phyloP scores from a whole-genome alignment of 2,113 vertebrate species.

The Egretta garzetta region DNA sequence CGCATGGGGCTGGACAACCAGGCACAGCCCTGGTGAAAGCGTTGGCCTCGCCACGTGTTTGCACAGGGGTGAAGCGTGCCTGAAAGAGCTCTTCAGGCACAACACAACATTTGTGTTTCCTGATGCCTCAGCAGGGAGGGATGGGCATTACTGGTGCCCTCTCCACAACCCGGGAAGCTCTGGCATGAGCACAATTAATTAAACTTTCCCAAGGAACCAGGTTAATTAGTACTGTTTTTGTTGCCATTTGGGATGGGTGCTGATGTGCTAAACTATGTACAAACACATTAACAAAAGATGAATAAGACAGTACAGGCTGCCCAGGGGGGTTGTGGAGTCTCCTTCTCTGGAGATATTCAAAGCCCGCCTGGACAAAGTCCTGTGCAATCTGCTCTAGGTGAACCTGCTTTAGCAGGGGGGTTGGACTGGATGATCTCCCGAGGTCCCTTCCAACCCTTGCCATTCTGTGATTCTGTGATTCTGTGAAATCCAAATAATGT shows the following conservation, averaged over 20 bases:
- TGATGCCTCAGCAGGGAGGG: background rate
- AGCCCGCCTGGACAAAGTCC: too few species aligned
- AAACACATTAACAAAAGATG: background rate
- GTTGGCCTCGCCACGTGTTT: accelerated
- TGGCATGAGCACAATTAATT: background rate
- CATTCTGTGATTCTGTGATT: too few species aligned
- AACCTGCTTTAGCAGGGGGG: too few species aligned
- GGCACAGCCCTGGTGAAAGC: background rate
- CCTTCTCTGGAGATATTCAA: too few species aligned
- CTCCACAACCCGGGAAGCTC: background rate
- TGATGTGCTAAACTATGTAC: background rate
- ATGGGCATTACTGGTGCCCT: background rate
- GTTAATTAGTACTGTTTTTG: background rate
- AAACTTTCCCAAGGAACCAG: background rate
- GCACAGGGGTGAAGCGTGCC: background rate
- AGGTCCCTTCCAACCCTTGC: too few species aligned
- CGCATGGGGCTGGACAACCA: accelerated
- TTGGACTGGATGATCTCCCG: too few species aligned
- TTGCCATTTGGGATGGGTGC: background rate
- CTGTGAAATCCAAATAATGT: background rate
- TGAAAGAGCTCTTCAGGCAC: background rate
- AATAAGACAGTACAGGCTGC: background rate
- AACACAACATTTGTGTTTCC: background rate
- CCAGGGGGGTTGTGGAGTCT: too few species aligned
- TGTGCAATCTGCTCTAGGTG: too few species aligned